These are phyloP conservation scores for Oeneis ivallda DNA, from an alignment of 2,888 invertebrate genomes.

Conservation along the genomic window DNA sequence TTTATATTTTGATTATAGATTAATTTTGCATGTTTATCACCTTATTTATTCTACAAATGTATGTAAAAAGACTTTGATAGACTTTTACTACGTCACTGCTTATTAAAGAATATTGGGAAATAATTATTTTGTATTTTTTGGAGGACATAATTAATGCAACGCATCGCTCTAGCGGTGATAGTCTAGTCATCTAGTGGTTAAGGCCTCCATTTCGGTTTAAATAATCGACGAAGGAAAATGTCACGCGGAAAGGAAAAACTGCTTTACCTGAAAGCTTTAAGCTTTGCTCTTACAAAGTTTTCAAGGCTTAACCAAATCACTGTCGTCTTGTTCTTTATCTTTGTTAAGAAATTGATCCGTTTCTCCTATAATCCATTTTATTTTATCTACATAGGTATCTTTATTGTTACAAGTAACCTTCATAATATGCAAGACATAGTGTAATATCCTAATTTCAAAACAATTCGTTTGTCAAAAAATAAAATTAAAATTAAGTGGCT, in stretches of 20 bases:
- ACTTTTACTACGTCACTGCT: not conserved
- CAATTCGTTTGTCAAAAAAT: slow-evolving; percentile 11
- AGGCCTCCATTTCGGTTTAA: too few relatives aligned
- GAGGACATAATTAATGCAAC: too few relatives aligned
- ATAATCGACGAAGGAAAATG: not conserved
- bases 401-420: slow-evolving; percentile 12
- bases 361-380: too few relatives aligned
- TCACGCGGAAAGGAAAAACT: too few relatives aligned
- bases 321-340: too few relatives aligned
- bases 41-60: not conserved
- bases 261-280: too few relatives aligned
- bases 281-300: not conserved
- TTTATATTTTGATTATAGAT: too few relatives aligned
- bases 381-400: not conserved
- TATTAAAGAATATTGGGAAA: not conserved
- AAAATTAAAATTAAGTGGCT: not conserved
- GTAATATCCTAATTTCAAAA: slow-evolving; percentile 13
- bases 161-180: too few relatives aligned
- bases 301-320: not conserved
- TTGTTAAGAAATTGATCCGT: too few relatives aligned
- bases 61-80: not conserved
- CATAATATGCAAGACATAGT: slow-evolving; percentile 10
- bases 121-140: too few relatives aligned
- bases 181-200: too few relatives aligned
- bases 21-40: not conserved